Base-by-base conservation (phyloP, 2,113 vertebrate species). In the Diglossa brunneiventris region DNA sequence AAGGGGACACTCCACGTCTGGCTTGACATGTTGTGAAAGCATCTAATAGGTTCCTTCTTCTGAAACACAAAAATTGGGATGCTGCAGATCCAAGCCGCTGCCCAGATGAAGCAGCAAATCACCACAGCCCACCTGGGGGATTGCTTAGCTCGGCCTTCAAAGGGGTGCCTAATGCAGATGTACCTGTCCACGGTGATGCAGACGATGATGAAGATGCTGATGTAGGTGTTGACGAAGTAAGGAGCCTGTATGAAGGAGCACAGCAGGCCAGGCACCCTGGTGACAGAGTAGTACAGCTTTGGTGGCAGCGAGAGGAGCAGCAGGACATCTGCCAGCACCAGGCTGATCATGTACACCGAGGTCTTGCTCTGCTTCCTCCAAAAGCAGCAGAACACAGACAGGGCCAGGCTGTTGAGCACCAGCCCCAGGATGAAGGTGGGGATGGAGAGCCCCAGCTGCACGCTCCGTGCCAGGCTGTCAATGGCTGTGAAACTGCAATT, bases 111-210 rank as follows among this genome's bases (percentile, higher is more conserved):
- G 1, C 96, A 11, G 56, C 99, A 99, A 44, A 96, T 90, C 8
- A 81, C 42, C 7, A 97, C 9, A 35, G 98, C 98, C 19, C 70
- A 95, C 75, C 16, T 95, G 24, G 97, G 98, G 12, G 99, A 99
- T 1, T 98, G 98, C 41, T 98, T 67, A 72, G 90, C 87, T 77
- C 96, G 98, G 56, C 97, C 97, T 75, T 82, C 95, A 76, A 98
- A 97, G 0, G 99, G 99, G 92, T 98, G 92, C 92, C 83, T 98
- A 87, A 99, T 98, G 63, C 97, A 98, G 62, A 98, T 42, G 89
- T 98, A 99, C n/a, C 99, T 98, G 87, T 99, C 99, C 6, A 98
- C 47, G 7, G 98, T 98, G 90, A 99, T 99, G 83, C 98, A 98
- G 92, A 97, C 98, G 41, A 99, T 99, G 30, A 97, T 99, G 94